phyloP scores from a whole-genome alignment of 1,140 invertebrate genomes.

The Bicyclus anynana region DNA sequence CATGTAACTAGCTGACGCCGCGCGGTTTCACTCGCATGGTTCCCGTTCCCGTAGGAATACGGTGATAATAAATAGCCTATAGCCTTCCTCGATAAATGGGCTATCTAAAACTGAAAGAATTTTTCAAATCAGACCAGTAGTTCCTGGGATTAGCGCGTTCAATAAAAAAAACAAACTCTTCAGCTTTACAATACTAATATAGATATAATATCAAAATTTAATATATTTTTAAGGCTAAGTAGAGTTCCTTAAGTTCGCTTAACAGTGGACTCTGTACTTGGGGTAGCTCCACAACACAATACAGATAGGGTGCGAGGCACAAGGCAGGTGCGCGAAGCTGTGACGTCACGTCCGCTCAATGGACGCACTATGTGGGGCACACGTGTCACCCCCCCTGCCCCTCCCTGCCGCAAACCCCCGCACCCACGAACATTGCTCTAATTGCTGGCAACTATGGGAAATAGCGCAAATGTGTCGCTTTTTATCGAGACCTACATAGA shows the following conservation, averaged over 20 bases:
- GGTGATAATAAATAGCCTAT: too few relatives aligned
- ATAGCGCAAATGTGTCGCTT: conserved; percentile 63
- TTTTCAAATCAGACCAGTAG: too few relatives aligned
- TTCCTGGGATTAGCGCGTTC: too few relatives aligned
- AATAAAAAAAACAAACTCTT: too few relatives aligned
- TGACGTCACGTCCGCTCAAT: conserved; percentile 68
- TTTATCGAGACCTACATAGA: conserved; percentile 40
- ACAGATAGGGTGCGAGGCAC: conserved; percentile 9
- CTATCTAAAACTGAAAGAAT: too few relatives aligned
- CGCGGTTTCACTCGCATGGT: too few relatives aligned
- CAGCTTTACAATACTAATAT: too few relatives aligned
- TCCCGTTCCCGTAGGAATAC: too few relatives aligned
- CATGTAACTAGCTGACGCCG: too few relatives aligned
- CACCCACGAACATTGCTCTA: conserved; percentile 55
- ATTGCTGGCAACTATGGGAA: conserved; percentile 72
- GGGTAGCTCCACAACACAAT: not conserved
- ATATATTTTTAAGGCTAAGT: too few relatives aligned
- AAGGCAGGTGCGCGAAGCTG: conserved; percentile 43
- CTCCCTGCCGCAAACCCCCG: not conserved
- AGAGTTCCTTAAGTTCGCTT: not conserved
- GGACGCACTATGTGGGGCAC: conserved; percentile 69
- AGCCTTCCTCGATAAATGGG: too few relatives aligned
- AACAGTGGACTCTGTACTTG: not conserved
- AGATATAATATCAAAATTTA: too few relatives aligned
- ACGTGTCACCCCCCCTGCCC: conserved; percentile 45